Evolutionary conservation across 2,888 invertebrate genomes (phyloP).

Genomic region (Paralinhomoeus sp.): DNA sequence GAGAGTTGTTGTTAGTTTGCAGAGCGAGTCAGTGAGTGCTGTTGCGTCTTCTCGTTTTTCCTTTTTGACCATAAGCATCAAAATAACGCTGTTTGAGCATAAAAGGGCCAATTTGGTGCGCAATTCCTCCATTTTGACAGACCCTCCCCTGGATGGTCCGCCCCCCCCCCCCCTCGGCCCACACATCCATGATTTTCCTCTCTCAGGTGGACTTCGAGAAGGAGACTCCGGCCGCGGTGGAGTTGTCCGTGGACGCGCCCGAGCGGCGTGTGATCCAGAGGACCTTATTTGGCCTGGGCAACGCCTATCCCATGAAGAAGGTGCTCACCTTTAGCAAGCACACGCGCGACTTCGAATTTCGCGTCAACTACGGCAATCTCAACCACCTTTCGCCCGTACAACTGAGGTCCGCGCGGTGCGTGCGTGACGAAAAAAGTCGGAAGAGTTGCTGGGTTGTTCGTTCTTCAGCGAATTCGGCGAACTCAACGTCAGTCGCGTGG

Average conservation of each 20-base stretch:
- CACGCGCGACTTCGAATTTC: conserved; percentile 62
- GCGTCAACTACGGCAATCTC: conserved; percentile 69
- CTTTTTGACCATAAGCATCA: no score
- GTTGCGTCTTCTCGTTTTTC: no score
- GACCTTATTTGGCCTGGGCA: conserved; percentile 28
- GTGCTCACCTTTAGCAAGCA: conserved; percentile 94
- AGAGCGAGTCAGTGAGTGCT: no score
- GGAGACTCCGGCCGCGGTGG: background rate
- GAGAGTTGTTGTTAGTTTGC: no score
- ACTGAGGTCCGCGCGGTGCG: conserved; percentile 15
- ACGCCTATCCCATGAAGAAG: conserved; percentile 87
- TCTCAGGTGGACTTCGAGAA: conserved; percentile 6
- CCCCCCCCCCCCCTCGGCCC: no score
- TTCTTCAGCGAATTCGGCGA: conserved; percentile 42
- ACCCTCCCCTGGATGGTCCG: no score
- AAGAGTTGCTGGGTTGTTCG: no score
- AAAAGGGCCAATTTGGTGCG: no score
- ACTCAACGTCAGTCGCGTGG: conserved; percentile 45
- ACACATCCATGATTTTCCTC: no score
- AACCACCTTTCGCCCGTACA: conserved; percentile 29
- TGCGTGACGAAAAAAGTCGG: background rate
- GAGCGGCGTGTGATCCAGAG: conserved; percentile 9
- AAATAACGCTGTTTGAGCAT: no score
- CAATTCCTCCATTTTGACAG: no score
- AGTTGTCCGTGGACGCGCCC: conserved; percentile 7